Evolutionary conservation across 1,140 invertebrate genomes (phyloP).

Genomic region (Solenopsis fugax): DNA sequence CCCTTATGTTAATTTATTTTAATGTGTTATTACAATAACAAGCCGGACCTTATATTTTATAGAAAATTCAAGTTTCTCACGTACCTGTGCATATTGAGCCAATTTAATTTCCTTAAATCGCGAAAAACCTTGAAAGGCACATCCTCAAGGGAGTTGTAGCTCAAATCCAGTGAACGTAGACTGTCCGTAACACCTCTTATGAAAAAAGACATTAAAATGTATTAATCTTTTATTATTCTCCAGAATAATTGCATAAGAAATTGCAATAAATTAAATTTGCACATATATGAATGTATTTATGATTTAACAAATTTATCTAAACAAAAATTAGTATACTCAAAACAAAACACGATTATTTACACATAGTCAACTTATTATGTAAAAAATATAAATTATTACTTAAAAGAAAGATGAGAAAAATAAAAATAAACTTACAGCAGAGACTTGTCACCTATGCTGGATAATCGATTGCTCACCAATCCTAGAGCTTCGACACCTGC

Average conservation of each 20-base stretch:
- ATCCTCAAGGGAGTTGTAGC: slow-evolving; percentile 88
- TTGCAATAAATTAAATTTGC: slow-evolving; percentile 6
- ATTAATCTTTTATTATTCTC: too few relatives aligned
- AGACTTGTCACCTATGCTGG: slow-evolving; percentile 85
- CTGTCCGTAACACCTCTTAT: slow-evolving; percentile 86
- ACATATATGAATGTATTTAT: neutral
- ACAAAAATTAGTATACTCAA: neutral
- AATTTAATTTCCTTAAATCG: slow-evolving; percentile 87
- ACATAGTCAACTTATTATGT: neutral
- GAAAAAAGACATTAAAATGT: slow-evolving; percentile 57
- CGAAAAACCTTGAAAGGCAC: slow-evolving; percentile 88
- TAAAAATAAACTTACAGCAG: slow-evolving; percentile 83
- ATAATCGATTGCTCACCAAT: slow-evolving; percentile 87
- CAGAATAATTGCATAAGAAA: neutral
- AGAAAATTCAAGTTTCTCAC: slow-evolving; percentile 4
- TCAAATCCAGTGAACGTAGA: slow-evolving; percentile 89
- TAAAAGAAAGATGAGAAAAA: neutral
- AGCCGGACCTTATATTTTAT: neutral
- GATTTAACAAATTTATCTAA: neutral
- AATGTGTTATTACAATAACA: too few relatives aligned
- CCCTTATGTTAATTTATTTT: too few relatives aligned
- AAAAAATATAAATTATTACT: neutral
- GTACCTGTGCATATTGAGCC: slow-evolving; percentile 90
- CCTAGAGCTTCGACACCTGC: slow-evolving; percentile 84
- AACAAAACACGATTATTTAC: neutral